Percentiles rank a stretch among this genome's conserved stretches.
phyloP scores from a whole-genome alignment of 37 sponge, comb jelly and placozoan genomes.

The Theonella swinhoei region DNA sequence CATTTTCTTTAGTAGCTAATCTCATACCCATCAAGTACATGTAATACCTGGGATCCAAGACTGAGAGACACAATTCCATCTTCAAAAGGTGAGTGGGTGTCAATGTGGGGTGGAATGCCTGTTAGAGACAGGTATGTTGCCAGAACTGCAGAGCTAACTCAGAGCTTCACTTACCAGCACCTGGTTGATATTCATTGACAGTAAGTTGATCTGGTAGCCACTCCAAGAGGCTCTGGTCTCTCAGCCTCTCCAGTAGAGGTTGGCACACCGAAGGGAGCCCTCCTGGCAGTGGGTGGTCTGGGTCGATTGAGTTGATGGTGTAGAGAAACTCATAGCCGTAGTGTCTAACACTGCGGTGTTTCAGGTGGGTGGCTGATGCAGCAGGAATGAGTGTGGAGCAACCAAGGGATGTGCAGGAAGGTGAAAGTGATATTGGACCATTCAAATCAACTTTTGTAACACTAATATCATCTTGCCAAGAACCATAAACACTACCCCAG shows the following conservation, averaged over 20 bases:
- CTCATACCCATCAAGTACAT: not conserved
- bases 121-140: not conserved
- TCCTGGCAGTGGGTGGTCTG: constrained; percentile 61
- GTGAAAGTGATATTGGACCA: not conserved
- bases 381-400: not conserved
- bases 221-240: constrained; percentile 8
- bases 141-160: not conserved
- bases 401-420: not conserved
- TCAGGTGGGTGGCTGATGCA: constrained; percentile 36
- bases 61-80: constrained; percentile 82
- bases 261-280: constrained; percentile 61
- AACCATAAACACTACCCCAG: not conserved
- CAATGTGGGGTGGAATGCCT: constrained; percentile 95
- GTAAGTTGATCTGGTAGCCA: constrained; percentile 84
- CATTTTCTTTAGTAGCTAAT: not conserved
- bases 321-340: constrained; percentile 92
- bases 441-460: not conserved
- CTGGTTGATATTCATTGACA: constrained; percentile 88
- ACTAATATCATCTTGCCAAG: not conserved
- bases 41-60: constrained; percentile 80
- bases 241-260: constrained; percentile 49
- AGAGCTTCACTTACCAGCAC: constrained; percentile 63
- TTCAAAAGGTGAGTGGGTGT: constrained; percentile 90
- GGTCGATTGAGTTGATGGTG: constrained; percentile 77
- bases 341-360: constrained; percentile 74